Base-by-base conservation (phyloP, 2,113 vertebrate genomes). In the Eretmochelys imbricata region DNA sequence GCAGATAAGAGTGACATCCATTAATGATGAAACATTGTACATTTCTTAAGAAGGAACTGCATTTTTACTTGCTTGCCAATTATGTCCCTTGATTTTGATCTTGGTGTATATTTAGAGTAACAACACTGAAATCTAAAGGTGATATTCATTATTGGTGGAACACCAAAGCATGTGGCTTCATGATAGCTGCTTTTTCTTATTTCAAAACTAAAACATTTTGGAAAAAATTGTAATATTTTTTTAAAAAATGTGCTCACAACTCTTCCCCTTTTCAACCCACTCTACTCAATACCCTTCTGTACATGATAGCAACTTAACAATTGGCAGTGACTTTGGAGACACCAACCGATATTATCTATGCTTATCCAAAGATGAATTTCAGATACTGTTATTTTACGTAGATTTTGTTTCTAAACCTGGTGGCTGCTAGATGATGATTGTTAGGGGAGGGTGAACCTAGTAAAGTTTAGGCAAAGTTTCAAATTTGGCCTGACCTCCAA, bases 101-200 rank as follows among this genome's bases (percentile, higher is more conserved):
- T 75, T n/a, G 31, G 10, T 25, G 50, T 54, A n/a, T 42, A 76
- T 14, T n/a, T 51, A 19, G 59, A 92, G 62, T 14, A 82, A 48
- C 38, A 8, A 17, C 0, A 0, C 25, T 29, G 17, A 55, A 53
- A 46, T 48, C 85, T 55, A 53, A 83, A 82, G 90, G 55, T 19
- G 27, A 81, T 27, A 91, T 69, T 89, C 13, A 72, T 0, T 0
- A 81, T 16, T 14, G 14, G 9, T 90, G 80, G 85, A 84, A 83
- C 49, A 75, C 29, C 62, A 62, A 35, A 84, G 54, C 0, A 0
- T 82, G 31, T 0, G 11, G 48, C 57, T 8, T 8, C 46, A n/a
- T n/a, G 8, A 65, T 35, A 2, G 4, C 19, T 5, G 49, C 55
- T 59, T 27, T 59, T 59, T 59, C 4, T 57, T 25, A 25, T 57